Evolutionary conservation across 2,888 invertebrate genomes (phyloP).

Genomic region (Anagyrus pseudococci): DNA sequence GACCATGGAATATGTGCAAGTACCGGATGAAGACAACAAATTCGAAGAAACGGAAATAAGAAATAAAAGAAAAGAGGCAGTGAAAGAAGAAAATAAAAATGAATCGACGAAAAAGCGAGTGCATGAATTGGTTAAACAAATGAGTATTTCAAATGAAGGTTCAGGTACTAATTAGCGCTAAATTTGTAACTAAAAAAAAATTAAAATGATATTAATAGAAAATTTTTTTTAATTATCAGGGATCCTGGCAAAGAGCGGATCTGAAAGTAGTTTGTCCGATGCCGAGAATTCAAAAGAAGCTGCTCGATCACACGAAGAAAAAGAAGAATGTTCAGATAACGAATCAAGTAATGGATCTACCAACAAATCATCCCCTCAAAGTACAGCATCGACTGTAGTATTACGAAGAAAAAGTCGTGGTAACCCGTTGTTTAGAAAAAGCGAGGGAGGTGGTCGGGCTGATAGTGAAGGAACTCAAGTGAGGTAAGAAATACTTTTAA

Average conservation of each 20-base stretch:
- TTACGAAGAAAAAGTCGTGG: slow-evolving; percentile 70
- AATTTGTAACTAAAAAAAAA: neutral
- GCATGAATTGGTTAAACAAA: slow-evolving; percentile 78
- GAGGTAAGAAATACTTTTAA: slow-evolving; percentile 43
- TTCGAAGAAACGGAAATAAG: slow-evolving; percentile 63
- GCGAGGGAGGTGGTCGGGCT: slow-evolving; percentile 66
- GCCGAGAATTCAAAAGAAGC: slow-evolving; percentile 77
- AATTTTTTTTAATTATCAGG: slow-evolving; percentile 48
- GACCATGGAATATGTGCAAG: slow-evolving; percentile 93
- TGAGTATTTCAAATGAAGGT: slow-evolving; percentile 76
- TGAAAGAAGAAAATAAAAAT: slow-evolving; percentile 57
- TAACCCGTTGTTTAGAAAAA: slow-evolving; percentile 74
- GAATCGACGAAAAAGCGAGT: slow-evolving; percentile 67
- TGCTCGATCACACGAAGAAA: slow-evolving; percentile 74
- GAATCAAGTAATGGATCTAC: slow-evolving; percentile 63
- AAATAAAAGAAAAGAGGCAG: slow-evolving; percentile 57
- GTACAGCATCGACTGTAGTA: slow-evolving; percentile 63
- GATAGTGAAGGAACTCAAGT: slow-evolving; percentile 58
- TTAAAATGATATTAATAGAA: slow-evolving; percentile 5
- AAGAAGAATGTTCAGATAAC: slow-evolving; percentile 75
- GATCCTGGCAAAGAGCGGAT: slow-evolving; percentile 79
- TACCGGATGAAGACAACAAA: slow-evolving; percentile 70
- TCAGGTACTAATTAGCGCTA: slow-evolving; percentile 62
- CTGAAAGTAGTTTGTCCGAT: slow-evolving; percentile 87
- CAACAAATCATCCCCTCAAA: slow-evolving; percentile 53